A percentile compares a stretch with the other conserved stretches of the same genome.
Conservation (phyloP, 1,140 invertebrate species). For the Achatina immaculata region DNA sequence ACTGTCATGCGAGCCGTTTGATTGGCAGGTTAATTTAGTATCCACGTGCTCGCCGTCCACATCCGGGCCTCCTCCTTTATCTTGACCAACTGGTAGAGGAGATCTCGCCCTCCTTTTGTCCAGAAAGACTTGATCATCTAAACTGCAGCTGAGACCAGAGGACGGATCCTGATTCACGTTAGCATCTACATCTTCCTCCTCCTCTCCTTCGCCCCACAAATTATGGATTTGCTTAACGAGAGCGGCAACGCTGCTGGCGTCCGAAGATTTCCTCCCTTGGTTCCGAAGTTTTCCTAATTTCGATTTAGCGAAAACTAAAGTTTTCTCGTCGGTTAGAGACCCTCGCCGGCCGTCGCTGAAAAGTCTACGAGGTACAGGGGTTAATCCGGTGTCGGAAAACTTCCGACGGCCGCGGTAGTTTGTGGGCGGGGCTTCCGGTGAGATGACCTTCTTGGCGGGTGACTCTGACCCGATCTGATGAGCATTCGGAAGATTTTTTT, state of each 20-base stretch:
- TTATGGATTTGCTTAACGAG: conserved; percentile 39
- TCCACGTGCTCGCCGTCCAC: not conserved
- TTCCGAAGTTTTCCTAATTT: conserved; percentile 31
- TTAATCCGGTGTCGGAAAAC: conserved; percentile 36
- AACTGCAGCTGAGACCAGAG: not conserved
- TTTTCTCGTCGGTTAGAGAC: conserved; percentile 30
- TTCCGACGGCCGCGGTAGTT: conserved; percentile 31
- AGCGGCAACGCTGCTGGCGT: conserved; percentile 30
- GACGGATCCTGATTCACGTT: not conserved
- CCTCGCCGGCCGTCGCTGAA: conserved; percentile 29
- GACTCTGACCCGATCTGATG: not conserved
- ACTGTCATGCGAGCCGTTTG: not conserved
- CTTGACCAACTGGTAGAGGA: conserved; percentile 7
- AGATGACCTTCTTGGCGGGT: conserved; percentile 1
- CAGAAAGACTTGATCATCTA: conserved; percentile 29
- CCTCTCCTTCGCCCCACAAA: conserved; percentile 32
- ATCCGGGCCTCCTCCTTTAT: not conserved
- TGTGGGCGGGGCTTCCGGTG: not conserved
- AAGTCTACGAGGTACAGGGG: conserved; percentile 27
- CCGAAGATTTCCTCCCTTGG: conserved; percentile 28
- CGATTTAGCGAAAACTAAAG: conserved; percentile 31
- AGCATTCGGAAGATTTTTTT: not conserved
- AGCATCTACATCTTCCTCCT: not conserved
- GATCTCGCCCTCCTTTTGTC: conserved; percentile 28
- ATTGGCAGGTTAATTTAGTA: not conserved